A percentile compares a stretch with the other conserved stretches of the same genome.
phyloP scores from a whole-genome alignment of 1,140 invertebrate species.

The Macrotrachela quadricornifera region DNA sequence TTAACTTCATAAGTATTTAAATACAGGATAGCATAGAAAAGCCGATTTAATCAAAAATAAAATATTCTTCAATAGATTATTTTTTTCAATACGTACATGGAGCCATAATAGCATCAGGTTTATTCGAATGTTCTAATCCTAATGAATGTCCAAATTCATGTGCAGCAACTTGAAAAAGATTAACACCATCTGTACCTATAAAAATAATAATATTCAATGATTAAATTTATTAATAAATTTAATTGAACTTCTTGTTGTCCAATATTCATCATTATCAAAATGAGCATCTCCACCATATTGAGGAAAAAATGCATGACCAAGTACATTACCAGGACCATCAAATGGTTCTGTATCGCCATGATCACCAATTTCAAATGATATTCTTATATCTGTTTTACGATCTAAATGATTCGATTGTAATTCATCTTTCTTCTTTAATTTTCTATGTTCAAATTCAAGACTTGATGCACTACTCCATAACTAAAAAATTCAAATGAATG shows the following conservation, averaged over 20 bases:
- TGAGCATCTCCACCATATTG: slow-evolving; percentile 50
- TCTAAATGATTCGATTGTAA: neutral
- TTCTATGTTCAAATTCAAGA: neutral
- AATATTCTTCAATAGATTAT: too few relatives aligned
- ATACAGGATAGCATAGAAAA: too few relatives aligned
- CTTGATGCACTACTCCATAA: slow-evolving; percentile 4
- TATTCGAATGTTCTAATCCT: slow-evolving; percentile 27
- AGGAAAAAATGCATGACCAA: slow-evolving; percentile 9
- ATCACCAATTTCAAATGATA: slow-evolving; percentile 8
- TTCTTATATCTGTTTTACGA: neutral
- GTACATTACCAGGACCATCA: slow-evolving; percentile 5
- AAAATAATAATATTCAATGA: neutral
- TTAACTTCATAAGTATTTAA: too few relatives aligned
- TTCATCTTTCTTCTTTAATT: neutral
- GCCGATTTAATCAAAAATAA: too few relatives aligned
- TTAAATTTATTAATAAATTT: slow-evolving; percentile 10
- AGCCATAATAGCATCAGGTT: slow-evolving; percentile 26
- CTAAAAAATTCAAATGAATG: neutral
- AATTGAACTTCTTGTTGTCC: slow-evolving; percentile 12
- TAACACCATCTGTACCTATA: slow-evolving; percentile 14
- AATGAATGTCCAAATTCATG: slow-evolving; percentile 32
- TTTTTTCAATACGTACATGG: slow-evolving; percentile 17
- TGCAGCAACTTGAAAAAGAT: slow-evolving; percentile 28
- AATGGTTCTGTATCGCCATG: slow-evolving; percentile 8
- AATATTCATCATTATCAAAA: slow-evolving; percentile 23